phyloP scores from a whole-genome alignment of 2,797 vertebrate genomes.

The Falco concolor region DNA sequence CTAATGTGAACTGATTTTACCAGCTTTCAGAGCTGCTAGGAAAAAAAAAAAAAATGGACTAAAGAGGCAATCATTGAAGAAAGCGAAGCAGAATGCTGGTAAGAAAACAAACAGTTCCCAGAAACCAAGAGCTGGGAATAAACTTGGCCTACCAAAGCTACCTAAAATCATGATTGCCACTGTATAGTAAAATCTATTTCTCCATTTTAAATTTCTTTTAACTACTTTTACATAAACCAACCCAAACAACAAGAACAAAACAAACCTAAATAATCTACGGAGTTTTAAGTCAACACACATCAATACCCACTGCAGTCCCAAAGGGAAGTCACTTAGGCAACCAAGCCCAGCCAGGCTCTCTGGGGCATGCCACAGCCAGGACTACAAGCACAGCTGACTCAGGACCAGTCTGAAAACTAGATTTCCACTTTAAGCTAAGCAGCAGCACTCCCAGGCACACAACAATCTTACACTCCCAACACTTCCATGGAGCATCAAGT shows the following conservation, averaged over 20 bases:
- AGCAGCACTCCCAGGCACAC: neutral
- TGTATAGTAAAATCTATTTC: neutral
- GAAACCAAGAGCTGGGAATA: neutral
- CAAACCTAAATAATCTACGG: neutral
- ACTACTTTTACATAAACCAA: neutral
- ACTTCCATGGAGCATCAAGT: fast-evolving
- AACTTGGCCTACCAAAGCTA: neutral
- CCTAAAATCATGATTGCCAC: neutral
- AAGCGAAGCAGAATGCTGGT: neutral
- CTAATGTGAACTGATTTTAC: neutral
- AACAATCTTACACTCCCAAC: neutral
- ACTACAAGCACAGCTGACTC: neutral
- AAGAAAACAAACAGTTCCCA: neutral
- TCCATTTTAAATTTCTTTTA: neutral
- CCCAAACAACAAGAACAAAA: neutral
- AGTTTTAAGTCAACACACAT: neutral
- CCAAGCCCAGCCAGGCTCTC: neutral
- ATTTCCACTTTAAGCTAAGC: neutral
- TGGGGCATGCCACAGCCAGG: neutral
- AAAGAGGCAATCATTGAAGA: neutral
- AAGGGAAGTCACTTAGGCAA: neutral
- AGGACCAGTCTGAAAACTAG: neutral
- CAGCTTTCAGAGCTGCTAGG: neutral
- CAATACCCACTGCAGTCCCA: neutral
- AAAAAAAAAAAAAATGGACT: neutral